These are phyloP conservation scores for Erannis defoliaria DNA, from an alignment of 2,888 invertebrate genomes.

Conservation along the genomic window DNA sequence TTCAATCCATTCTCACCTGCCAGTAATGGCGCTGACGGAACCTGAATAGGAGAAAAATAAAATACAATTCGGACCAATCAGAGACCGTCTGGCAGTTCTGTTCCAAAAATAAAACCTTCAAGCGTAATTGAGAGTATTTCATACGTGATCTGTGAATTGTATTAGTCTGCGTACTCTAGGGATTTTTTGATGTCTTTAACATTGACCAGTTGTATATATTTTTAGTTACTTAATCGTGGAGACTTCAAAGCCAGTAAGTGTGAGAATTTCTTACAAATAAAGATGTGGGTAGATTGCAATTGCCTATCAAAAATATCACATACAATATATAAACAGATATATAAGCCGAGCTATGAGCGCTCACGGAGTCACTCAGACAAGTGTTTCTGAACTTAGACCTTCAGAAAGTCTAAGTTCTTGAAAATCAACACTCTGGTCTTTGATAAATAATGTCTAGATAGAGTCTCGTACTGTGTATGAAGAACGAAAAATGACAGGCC, in stretches of 20 bases:
- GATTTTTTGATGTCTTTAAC: background rate
- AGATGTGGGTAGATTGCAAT: too few species aligned
- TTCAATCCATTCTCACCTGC: conserved; percentile 61
- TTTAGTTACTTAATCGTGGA: background rate
- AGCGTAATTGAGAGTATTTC: conserved; percentile 35
- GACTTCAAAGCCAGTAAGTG: background rate
- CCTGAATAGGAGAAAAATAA: conserved; percentile 56
- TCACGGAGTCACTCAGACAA: too few species aligned
- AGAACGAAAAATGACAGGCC: too few species aligned
- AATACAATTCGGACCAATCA: conserved; percentile 53
- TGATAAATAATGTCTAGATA: too few species aligned
- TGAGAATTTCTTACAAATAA: too few species aligned
- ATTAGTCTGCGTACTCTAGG: conserved; percentile 2
- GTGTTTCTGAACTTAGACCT: too few species aligned
- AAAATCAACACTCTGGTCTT: too few species aligned
- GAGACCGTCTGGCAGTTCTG: conserved; percentile 29
- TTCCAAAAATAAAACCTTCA: conserved; percentile 39
- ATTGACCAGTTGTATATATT: background rate
- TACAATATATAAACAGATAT: too few species aligned
- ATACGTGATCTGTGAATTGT: conserved; percentile 33
- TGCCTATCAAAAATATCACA: too few species aligned
- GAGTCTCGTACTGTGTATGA: too few species aligned
- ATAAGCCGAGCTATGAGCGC: too few species aligned
- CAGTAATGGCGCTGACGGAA: conserved; percentile 52
- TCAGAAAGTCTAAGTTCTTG: too few species aligned